phyloP scores from a whole-genome alignment of 2,113 vertebrate species.

The Monarcha castaneiventris region DNA sequence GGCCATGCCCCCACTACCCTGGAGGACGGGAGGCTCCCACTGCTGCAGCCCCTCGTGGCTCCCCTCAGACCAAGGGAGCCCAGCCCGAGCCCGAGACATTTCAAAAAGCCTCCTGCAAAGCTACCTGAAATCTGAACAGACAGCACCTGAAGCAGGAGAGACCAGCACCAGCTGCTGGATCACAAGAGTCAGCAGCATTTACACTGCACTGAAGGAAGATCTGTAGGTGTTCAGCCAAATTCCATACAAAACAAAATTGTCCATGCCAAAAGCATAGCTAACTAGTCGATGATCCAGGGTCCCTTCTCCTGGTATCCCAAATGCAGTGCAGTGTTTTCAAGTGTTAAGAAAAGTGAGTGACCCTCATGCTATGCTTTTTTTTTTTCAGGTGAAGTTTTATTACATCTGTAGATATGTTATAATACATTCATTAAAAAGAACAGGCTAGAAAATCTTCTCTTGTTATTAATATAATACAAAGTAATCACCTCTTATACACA shows the following conservation, averaged over 20 bases:
- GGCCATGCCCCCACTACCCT: constrained; percentile 74
- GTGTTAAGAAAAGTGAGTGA: not conserved
- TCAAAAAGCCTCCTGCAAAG: constrained; percentile 79
- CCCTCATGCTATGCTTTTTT: not conserved
- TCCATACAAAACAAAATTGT: not conserved
- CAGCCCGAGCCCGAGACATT: constrained; percentile 78
- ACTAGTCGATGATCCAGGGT: not conserved
- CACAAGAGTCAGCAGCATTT: not conserved
- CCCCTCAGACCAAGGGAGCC: constrained; percentile 82
- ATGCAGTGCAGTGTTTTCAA: not conserved
- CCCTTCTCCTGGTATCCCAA: not conserved
- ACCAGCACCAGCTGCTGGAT: not conserved
- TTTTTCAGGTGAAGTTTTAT: not conserved
- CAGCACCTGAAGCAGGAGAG: not conserved
- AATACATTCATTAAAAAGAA: not conserved
- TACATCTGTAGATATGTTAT: not conserved
- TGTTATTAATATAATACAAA: not conserved
- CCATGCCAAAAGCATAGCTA: not conserved
- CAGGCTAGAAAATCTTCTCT: not conserved
- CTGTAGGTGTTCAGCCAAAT: not conserved
- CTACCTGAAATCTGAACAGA: constrained; percentile 75
- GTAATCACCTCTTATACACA: not conserved
- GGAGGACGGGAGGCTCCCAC: constrained; percentile 60
- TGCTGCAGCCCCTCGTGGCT: constrained; percentile 81
- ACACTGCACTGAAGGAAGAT: not conserved